Base-by-base conservation (phyloP, 2,113 vertebrate species). In the Elephas maximus region DNA sequence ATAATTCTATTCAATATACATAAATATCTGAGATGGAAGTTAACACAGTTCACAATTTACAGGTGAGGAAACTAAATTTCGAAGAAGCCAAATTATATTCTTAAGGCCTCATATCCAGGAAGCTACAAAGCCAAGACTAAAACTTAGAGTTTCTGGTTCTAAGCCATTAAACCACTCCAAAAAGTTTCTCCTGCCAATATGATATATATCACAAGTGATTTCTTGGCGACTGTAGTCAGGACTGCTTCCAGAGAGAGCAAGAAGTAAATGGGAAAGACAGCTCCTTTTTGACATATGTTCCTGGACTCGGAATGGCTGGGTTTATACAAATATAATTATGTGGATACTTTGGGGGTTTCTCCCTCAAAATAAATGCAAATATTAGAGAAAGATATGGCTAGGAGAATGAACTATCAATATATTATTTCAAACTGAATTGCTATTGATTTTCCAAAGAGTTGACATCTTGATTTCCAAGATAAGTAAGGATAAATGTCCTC, bases 141-240 rank as follows among this genome's bases (percentile, higher is more conserved):
- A 14, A 83, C 33, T 93, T 12, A 71, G 20, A 20, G 17, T 89
- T 96, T 97, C 45, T 95, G 73, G 82, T 93, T 89, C 76, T 91
- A 91, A 57, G 30, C 23, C 23, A 51, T 93, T 53, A 84, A 95
- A 74, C 10, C 44, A 48, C 24, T 53, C 2, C 2, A 91, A 90
- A 8, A 69, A 33, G 23, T 76, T 73, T 93, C 51, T 92, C 5
- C 30, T 85, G 26, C 85, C 90, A 93, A 90, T 5, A 51, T 37
- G 18, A 82, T 78, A 18, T 51, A 57, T 48, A 69, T 82, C 10
- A 86, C 18, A 93, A 86, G 84, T 78, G 9, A 82, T 44, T 74
- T 65, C 9, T 76, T 44, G 18, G 4, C 82, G 62, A 74, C 33
- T 88, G 21, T 84, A 90, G 5, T 2, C 24, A 80, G 5, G 1